Evolutionary conservation across 2,888 invertebrate species (phyloP).

Genomic region (Macrosiphum euphorbiae): DNA sequence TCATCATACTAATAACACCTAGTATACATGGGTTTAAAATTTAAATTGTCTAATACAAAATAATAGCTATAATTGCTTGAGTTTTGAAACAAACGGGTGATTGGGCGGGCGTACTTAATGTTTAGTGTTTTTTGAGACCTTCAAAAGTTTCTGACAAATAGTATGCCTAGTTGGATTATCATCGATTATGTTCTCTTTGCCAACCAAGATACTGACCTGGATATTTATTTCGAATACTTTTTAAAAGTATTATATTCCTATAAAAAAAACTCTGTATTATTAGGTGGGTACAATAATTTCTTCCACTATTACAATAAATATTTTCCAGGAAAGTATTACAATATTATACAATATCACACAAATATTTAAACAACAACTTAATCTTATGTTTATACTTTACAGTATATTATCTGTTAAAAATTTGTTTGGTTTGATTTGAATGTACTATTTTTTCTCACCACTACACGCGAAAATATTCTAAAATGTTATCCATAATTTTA

Average conservation of each 20-base stretch:
- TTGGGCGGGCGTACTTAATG: not conserved
- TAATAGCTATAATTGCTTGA: not conserved
- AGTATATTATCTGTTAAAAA: not conserved
- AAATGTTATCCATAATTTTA: not conserved
- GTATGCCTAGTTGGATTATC: not conserved
- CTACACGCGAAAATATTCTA: not conserved
- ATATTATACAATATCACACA: no score
- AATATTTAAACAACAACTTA: not conserved
- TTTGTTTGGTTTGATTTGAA: not conserved
- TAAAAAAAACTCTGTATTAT: not conserved
- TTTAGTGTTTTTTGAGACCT: not conserved
- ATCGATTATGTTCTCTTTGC: not conserved
- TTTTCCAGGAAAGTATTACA: not conserved
- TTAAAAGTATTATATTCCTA: not conserved
- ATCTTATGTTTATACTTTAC: not conserved
- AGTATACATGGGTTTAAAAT: not conserved
- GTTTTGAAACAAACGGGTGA: not conserved
- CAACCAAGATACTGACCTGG: not conserved
- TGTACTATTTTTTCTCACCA: not conserved
- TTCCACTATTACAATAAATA: not conserved
- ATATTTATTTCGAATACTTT: not conserved
- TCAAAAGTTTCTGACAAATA: not conserved
- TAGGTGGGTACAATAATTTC: not conserved
- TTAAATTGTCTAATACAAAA: not conserved
- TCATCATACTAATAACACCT: not conserved